Conservation (phyloP, 2,113 vertebrate species). For the Siphamia tubifer region DNA sequence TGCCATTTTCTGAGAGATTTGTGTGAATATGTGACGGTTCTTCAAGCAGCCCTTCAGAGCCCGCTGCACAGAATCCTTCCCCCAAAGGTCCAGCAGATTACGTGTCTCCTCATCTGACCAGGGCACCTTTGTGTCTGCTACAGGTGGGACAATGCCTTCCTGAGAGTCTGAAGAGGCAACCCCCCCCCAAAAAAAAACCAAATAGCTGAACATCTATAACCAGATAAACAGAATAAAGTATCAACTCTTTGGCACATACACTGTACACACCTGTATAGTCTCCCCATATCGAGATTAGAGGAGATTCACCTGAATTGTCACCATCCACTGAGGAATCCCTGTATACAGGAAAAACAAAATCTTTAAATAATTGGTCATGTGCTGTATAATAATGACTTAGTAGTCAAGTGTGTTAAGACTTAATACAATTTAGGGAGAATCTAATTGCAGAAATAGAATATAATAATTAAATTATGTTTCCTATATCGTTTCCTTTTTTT, state of each 20-base stretch:
- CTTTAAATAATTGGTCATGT: too few relatives aligned
- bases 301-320: constrained; percentile 69
- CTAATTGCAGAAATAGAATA: too few relatives aligned
- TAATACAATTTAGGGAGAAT: too few relatives aligned
- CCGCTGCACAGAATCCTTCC: constrained; percentile 69
- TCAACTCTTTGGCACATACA: not conserved
- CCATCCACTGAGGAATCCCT: constrained; percentile 65
- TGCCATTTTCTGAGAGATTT: constrained; percentile 73
- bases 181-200: too few relatives aligned
- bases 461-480: too few relatives aligned
- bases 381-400: not conserved
- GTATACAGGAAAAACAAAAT: not conserved
- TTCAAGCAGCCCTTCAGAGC: constrained; percentile 76
- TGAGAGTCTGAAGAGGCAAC: constrained; percentile 51
- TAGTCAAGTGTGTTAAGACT: too few relatives aligned
- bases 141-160: constrained; percentile 45
- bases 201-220: not conserved
- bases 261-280: constrained; percentile 76
- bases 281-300: constrained; percentile 77
- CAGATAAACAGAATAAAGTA: not conserved
- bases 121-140: constrained; percentile 65
- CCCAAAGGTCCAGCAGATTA: constrained; percentile 77
- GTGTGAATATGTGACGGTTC: constrained; percentile 75
- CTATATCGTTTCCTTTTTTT: too few relatives aligned
- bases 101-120: constrained; percentile 79